Conservation (phyloP, 1,140 invertebrate species). For the Camponotus vicinus region DNA sequence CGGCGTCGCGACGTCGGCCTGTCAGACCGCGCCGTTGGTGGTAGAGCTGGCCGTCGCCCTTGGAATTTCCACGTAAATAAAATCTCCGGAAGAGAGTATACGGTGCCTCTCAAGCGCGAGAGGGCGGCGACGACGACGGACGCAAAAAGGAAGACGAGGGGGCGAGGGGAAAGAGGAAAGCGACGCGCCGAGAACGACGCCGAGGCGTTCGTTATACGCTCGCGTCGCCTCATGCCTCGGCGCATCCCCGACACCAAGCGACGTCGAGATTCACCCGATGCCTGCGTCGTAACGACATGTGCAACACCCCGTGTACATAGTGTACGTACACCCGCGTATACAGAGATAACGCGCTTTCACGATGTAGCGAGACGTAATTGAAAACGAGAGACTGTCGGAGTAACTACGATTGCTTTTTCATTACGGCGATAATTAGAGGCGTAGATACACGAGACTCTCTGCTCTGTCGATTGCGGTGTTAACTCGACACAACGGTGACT, state of each 20-base stretch:
- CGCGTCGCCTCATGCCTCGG: slow-evolving; percentile 74
- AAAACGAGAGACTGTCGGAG: slow-evolving; percentile 49
- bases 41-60: slow-evolving; percentile 73
- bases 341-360: slow-evolving; percentile 11
- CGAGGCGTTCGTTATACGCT: slow-evolving; percentile 75
- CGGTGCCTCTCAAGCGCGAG: slow-evolving; percentile 65
- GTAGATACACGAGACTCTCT: not conserved
- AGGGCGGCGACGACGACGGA: slow-evolving; percentile 40
- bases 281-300: slow-evolving; percentile 68
- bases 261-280: slow-evolving; percentile 73
- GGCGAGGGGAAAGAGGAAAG: not conserved
- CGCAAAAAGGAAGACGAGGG: slow-evolving; percentile 63
- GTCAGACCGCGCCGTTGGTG: slow-evolving; percentile 72
- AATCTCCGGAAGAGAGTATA: slow-evolving; percentile 70
- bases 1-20: slow-evolving; percentile 67
- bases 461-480: slow-evolving; percentile 7
- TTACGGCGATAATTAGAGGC: slow-evolving; percentile 48
- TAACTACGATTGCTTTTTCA: slow-evolving; percentile 61
- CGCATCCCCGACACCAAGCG: slow-evolving; percentile 62
- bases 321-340: slow-evolving; percentile 1
- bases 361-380: slow-evolving; percentile 48
- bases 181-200: slow-evolving; percentile 53
- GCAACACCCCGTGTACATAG: slow-evolving; percentile 46
- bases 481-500: slow-evolving; percentile 1
- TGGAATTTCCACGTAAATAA: slow-evolving; percentile 79